Percentiles rank a stretch among this genome's conserved stretches.
phyloP scores from a whole-genome alignment of 2,113 vertebrate genomes.

The Cranoglanis bouderius region DNA sequence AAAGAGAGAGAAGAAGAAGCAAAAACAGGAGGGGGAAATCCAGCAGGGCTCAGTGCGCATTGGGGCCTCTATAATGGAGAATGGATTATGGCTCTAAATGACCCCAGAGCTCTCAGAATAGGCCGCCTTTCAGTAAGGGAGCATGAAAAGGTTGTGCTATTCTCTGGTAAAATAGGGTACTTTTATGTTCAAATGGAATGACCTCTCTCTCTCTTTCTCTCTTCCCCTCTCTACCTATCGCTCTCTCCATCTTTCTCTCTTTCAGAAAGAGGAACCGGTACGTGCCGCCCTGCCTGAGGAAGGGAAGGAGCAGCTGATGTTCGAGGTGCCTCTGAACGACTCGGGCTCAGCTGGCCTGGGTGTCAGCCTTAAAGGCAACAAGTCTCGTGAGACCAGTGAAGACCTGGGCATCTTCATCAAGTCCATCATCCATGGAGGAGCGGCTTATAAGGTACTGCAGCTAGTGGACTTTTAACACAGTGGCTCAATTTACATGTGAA shows the following conservation, averaged over 20 bases:
- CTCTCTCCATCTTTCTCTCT: background rate
- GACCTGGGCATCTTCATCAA: constrained; percentile 99
- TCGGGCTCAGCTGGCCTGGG: constrained; percentile 93
- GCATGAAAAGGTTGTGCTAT: constrained; percentile 57
- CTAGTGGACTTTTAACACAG: background rate
- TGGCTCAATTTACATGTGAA: background rate
- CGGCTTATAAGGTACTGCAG: constrained; percentile 88
- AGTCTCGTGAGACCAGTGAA: constrained; percentile 88
- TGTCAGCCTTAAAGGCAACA: constrained; percentile 96
- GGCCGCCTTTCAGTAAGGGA: constrained; percentile 49
- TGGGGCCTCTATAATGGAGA: constrained; percentile 51
- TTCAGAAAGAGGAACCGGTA: constrained; percentile 67
- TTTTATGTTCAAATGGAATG: constrained; percentile 57
- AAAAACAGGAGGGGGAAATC: constrained; percentile 34
- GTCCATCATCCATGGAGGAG: constrained; percentile 93
- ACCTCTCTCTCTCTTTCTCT: constrained; percentile 40
- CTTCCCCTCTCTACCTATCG: background rate
- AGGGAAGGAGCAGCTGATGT: constrained; percentile 87
- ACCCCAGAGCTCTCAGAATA: constrained; percentile 46
- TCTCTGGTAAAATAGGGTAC: constrained; percentile 52
- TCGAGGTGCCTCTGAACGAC: constrained; percentile 94
- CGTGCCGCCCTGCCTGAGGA: constrained; percentile 69
- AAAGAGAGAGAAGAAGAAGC: constrained; percentile 25
- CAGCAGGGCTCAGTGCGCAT: constrained; percentile 30
- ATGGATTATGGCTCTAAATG: constrained; percentile 60